Evolutionary conservation across 2,888 invertebrate genomes (phyloP), one percentile per base, ranked within the genome.

Genomic region (Papilio demoleus): DNA sequence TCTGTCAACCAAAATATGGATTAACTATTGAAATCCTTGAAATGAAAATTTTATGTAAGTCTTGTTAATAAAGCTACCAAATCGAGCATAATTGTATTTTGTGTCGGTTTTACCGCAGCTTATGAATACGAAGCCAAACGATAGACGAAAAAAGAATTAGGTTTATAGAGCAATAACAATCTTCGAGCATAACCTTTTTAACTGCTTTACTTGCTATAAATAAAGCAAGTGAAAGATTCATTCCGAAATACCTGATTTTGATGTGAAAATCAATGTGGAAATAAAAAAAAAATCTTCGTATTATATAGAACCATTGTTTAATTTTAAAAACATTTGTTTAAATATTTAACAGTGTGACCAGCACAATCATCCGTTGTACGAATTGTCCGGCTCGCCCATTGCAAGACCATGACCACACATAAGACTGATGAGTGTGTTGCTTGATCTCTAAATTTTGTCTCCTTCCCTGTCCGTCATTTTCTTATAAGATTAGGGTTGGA

Each of bases 101-200:
- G 9, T 8, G n/a, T 11, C 22, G 11, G 53, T 11, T 56, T 27
- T 53, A 27, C 53, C 9, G 53, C 53, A 56, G 31, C 31, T 56
- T 56, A n/a, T 24, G 24, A 50, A 50, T 22, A 47, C 31, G 27
- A 8, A 27, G 27, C n/a, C 14, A 53, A 50, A 53, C 17, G 17
- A 31, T 31, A 27, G 3, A 53, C 24, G 31, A 14, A 56, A 56
- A 17, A 31, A 53, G 53, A 56, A 17, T 31, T 31, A 56, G 53
- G 53, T 56, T 56, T 56, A 56, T 56, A 31, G 53, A 31, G 53
- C 53, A 56, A 31, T 56, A 53, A 31, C 31, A 56, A 17, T 56
- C 53, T 56, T 31, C 53, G 17, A 17, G 4, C 31, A 31, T 31
- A 56, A 31, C 31, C 31, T 31, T 31, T 31, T 31, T 31, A 56